Evolutionary conservation across 2,888 invertebrate genomes (phyloP).

Genomic region (Phasia obesa): DNA sequence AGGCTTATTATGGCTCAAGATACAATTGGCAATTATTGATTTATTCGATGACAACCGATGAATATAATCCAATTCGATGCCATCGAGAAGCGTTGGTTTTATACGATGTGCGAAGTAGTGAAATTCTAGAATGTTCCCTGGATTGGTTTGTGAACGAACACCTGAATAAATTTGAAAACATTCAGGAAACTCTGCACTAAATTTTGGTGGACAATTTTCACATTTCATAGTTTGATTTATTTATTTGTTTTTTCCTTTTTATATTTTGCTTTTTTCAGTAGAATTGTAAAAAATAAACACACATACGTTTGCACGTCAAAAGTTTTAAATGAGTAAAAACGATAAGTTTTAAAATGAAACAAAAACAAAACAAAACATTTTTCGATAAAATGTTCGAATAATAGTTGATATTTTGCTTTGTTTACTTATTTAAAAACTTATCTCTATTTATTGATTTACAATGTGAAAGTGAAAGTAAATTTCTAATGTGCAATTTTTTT

Average conservation of each 20-base stretch:
- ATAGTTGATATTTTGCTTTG: too few species aligned
- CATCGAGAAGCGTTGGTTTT: slow-evolving; percentile 81
- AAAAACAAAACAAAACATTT: neutral
- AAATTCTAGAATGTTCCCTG: slow-evolving; percentile 80
- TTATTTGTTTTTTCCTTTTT: slow-evolving; percentile 53
- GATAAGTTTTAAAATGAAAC: neutral
- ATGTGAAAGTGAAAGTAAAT: too few species aligned
- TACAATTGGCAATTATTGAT: slow-evolving; percentile 77
- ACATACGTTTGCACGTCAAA: slow-evolving; percentile 1
- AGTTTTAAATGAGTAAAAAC: neutral
- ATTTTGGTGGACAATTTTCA: slow-evolving; percentile 73
- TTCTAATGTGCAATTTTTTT: too few species aligned
- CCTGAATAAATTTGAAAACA: slow-evolving; percentile 78
- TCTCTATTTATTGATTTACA: too few species aligned
- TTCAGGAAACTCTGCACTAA: slow-evolving; percentile 76
- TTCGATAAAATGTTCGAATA: neutral
- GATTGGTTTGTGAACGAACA: slow-evolving; percentile 76
- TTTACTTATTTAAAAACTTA: too few species aligned
- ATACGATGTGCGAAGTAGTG: slow-evolving; percentile 80
- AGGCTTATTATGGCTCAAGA: slow-evolving; percentile 79
- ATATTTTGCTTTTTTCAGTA: neutral
- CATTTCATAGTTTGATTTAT: slow-evolving; percentile 70
- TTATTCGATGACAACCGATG: slow-evolving; percentile 79
- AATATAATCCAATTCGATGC: slow-evolving; percentile 78
- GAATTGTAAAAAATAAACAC: neutral